These are phyloP conservation scores for Drosophila sucinea DNA, from an alignment of 1,140 invertebrate species.

Conservation along the genomic window DNA sequence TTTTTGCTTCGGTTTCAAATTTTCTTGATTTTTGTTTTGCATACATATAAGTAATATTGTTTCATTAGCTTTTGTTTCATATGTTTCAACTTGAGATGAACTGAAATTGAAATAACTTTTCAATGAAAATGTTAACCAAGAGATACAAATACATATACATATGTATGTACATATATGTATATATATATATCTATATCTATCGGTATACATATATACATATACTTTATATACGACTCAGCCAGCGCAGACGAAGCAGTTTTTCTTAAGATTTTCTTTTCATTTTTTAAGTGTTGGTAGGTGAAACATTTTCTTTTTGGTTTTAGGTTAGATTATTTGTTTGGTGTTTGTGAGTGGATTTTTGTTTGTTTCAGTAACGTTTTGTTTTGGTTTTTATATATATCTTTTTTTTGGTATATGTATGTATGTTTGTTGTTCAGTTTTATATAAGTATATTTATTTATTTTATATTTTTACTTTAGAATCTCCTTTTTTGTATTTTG, in stretches of 20 bases:
- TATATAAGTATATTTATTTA: slow-evolving; percentile 58
- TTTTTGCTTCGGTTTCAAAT: slow-evolving; percentile 7
- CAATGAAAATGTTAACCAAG: slow-evolving; percentile 3
- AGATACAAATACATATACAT: slow-evolving; percentile 8
- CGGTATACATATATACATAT: slow-evolving; percentile 36
- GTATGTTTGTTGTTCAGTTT: slow-evolving; percentile 38
- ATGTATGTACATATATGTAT: slow-evolving; percentile 28
- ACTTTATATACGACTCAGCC: slow-evolving; percentile 58
- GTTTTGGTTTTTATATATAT: slow-evolving; percentile 28
- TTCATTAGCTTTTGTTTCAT: slow-evolving; percentile 10
- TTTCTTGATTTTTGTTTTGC: slow-evolving; percentile 35
- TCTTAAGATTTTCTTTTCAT: slow-evolving; percentile 28
- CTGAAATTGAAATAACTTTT: slow-evolving; percentile 12
- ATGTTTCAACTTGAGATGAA: slow-evolving; percentile 10
- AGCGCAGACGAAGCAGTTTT: slow-evolving; percentile 65
- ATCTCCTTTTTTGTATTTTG: slow-evolving; percentile 52
- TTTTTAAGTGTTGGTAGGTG: slow-evolving; percentile 45
- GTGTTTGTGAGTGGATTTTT: slow-evolving; percentile 5
- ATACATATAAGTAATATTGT: slow-evolving; percentile 36
- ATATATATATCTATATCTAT: slow-evolving; percentile 37
- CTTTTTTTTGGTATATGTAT: slow-evolving; percentile 44
- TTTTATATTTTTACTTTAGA: slow-evolving; percentile 53
- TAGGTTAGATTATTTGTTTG: slow-evolving; percentile 36
- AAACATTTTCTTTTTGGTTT: slow-evolving; percentile 26
- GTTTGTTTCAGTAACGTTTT: slow-evolving; percentile 48